These are phyloP conservation scores for Sus scrofa DNA, from an alignment of 2,113 vertebrate genomes.

Conservation along the genomic window T2T-Sscrofa CM000824.6:173297001-173297500, in stretches of 20 bases:
- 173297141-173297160: not conserved
- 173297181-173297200: not conserved
- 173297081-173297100: not conserved
- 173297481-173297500: too few relatives aligned
- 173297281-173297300: not conserved
- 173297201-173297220: not conserved
- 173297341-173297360: too few relatives aligned
- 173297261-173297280: not conserved
- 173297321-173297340: not conserved
- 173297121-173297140: not conserved
- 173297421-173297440: too few relatives aligned
- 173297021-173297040: not conserved
- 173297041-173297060: not conserved
- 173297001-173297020: too few relatives aligned
- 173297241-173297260: not conserved
- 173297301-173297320: not conserved
- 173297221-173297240: not conserved
- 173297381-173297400: too few relatives aligned
- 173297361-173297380: too few relatives aligned
- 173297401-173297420: too few relatives aligned
- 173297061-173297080: not conserved
- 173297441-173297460: too few relatives aligned
- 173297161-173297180: not conserved
- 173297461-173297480: too few relatives aligned
- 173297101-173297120: not conserved